These are phyloP conservation scores for Gasterosteus nipponicus DNA, from an alignment of 2,113 vertebrate species.

Conservation along the genomic window DNA sequence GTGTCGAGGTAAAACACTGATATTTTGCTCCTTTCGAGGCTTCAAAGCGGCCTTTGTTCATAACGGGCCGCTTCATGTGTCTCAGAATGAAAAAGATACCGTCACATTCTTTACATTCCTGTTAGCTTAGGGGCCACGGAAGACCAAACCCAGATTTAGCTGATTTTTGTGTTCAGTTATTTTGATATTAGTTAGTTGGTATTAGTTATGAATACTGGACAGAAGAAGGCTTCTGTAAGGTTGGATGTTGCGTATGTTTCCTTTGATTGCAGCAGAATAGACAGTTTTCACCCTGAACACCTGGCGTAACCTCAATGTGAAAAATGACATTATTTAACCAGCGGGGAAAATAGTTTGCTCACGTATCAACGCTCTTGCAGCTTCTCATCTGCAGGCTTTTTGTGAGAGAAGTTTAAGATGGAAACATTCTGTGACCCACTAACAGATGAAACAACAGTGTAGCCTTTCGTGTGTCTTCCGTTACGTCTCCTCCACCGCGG, in stretches of 20 bases:
- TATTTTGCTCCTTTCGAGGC: slow-evolving; percentile 39
- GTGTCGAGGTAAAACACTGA: slow-evolving; percentile 48
- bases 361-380: slow-evolving; percentile 11
- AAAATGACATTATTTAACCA: neutral
- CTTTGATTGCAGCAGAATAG: neutral
- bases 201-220: neutral
- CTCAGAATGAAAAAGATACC: slow-evolving; percentile 18
- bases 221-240: neutral
- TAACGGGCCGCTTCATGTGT: slow-evolving; percentile 26
- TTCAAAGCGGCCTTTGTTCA: slow-evolving; percentile 64
- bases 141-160: neutral
- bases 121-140: neutral
- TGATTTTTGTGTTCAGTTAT: neutral
- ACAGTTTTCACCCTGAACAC: neutral
- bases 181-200: neutral
- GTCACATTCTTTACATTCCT: slow-evolving; percentile 48
- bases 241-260: neutral
- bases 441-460: slow-evolving; percentile 15
- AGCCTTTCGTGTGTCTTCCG: slow-evolving; percentile 28
- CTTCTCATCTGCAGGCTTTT: slow-evolving; percentile 1
- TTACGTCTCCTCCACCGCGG: slow-evolving; percentile 22
- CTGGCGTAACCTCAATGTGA: neutral
- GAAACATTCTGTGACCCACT: slow-evolving; percentile 12
- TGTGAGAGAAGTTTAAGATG: slow-evolving; percentile 7
- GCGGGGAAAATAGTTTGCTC: neutral